Conservation (phyloP, 2,888 invertebrate species). For the Theodoxus fluviatilis region DNA sequence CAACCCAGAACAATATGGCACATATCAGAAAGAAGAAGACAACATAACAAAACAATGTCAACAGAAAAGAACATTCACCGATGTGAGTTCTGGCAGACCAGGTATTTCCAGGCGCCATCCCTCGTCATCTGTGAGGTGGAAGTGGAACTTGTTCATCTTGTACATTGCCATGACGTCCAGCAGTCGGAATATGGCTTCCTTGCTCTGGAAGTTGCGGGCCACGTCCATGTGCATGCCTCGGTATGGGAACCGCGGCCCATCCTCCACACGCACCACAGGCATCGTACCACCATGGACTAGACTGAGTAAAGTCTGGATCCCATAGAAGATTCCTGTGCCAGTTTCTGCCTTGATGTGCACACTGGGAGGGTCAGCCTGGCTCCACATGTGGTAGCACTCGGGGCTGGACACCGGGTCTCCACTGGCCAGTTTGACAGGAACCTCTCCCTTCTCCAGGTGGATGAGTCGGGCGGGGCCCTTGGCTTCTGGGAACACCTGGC, state of each 20-base stretch:
- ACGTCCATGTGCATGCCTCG: conserved; percentile 52
- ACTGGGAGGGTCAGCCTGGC: background rate
- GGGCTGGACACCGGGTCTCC: background rate
- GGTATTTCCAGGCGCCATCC: conserved; percentile 63
- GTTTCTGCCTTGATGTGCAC: conserved; percentile 27
- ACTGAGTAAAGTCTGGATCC: conserved; percentile 36
- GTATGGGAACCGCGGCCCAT: conserved; percentile 45
- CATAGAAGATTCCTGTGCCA: conserved; percentile 35
- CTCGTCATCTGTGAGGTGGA: conserved; percentile 63
- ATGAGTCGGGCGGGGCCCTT: too few species aligned
- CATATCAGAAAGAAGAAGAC: too few species aligned
- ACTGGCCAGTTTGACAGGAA: too few species aligned
- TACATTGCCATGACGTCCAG: conserved; percentile 60
- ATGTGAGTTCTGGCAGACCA: conserved; percentile 57
- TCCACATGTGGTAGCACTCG: background rate
- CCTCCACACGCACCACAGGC: conserved; percentile 35
- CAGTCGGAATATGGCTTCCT: conserved; percentile 43
- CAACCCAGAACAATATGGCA: too few species aligned
- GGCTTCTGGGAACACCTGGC: too few species aligned
- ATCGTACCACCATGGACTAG: conserved; percentile 36
- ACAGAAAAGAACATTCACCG: conserved; percentile 47
- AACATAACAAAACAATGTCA: too few species aligned
- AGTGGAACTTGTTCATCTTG: conserved; percentile 61
- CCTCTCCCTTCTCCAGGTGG: too few species aligned
- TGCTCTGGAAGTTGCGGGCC: conserved; percentile 51